Evolutionary conservation across 2,797 vertebrate species (phyloP).

Genomic region (Uromys caudimaculatus): DNA sequence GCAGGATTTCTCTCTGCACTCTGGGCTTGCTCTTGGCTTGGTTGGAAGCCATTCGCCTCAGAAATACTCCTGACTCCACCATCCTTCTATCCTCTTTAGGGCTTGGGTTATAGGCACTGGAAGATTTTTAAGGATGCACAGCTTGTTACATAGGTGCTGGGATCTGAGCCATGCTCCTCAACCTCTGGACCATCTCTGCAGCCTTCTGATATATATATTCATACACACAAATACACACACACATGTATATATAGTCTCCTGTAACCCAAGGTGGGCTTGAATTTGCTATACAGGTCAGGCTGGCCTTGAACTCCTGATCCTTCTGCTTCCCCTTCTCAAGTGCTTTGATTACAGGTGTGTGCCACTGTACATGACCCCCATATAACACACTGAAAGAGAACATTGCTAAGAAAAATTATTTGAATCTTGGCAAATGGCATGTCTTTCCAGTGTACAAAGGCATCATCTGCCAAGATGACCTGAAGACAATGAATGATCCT

Average conservation of each 20-base stretch:
- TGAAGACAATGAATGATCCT: constrained; percentile 45
- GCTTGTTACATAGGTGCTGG: not conserved
- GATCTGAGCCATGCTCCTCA: not conserved
- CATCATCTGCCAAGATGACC: not conserved
- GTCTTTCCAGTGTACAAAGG: not conserved
- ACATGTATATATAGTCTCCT: not conserved
- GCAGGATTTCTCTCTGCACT: not conserved
- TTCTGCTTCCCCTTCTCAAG: not conserved
- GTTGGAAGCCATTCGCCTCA: not conserved
- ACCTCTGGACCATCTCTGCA: not conserved
- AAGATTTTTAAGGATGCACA: not conserved
- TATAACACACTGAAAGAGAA: not conserved
- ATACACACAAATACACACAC: not conserved
- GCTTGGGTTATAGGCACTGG: not conserved
- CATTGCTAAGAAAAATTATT: constrained; percentile 2
- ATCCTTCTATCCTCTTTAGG: not conserved
- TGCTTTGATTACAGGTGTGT: not conserved
- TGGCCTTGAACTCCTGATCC: not conserved
- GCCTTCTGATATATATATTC: not conserved
- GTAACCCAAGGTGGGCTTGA: not conserved
- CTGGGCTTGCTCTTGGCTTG: not conserved
- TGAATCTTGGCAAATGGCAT: not conserved
- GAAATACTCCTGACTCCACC: not conserved
- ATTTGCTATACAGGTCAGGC: not conserved
- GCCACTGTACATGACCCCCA: not conserved